phyloP scores from a whole-genome alignment of 1,140 invertebrate genomes.

The Camponotus floridanus region DNA sequence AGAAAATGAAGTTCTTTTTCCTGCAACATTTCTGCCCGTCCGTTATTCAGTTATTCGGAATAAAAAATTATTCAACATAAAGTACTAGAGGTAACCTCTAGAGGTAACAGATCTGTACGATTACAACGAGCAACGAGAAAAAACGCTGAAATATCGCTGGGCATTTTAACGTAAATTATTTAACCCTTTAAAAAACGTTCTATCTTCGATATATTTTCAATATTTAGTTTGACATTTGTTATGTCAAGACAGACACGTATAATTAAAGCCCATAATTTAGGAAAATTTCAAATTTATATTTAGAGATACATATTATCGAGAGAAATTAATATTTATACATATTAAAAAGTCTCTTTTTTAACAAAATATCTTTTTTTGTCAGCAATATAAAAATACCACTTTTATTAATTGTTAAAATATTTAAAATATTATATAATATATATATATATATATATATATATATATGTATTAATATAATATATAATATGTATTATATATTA shows the following conservation, averaged over 20 bases:
- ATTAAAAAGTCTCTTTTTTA: neutral
- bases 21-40: neutral
- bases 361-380: neutral
- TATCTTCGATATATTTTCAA: neutral
- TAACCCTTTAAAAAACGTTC: neutral
- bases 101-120: neutral
- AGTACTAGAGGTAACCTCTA: neutral
- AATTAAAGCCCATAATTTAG: neutral
- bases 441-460: too few species aligned
- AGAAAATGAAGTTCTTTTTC: conserved; percentile 29
- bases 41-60: neutral
- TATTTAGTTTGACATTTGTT: neutral
- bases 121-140: conserved; percentile 2
- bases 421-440: too few species aligned
- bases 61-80: conserved; percentile 48
- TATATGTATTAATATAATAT: too few species aligned
- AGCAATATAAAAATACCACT: too few species aligned
- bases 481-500: too few species aligned
- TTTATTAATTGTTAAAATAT: conserved; percentile 1
- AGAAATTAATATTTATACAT: conserved; percentile 9
- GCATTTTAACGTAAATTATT: conserved; percentile 6
- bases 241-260: neutral
- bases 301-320: neutral
- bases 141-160: neutral
- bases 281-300: neutral